phyloP scores from a whole-genome alignment of 2,797 vertebrate species.

The Notamacropus eugenii region DNA sequence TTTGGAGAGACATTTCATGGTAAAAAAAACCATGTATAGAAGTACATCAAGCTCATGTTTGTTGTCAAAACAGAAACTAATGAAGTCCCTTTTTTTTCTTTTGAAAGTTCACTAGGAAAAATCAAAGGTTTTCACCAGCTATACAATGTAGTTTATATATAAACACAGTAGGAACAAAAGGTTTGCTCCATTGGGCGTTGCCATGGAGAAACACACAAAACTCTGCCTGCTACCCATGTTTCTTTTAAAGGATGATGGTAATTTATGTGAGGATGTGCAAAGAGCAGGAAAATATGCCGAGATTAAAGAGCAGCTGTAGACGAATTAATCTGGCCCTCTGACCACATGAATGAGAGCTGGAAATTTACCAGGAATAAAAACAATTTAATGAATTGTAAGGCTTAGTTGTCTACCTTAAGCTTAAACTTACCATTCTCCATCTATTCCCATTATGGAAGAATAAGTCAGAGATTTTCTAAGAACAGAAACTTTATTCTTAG shows the following conservation, averaged over 20 bases:
- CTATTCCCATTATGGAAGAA: neutral
- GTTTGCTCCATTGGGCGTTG: constrained; percentile 49
- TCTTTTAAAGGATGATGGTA: constrained; percentile 67
- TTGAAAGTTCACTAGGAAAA: constrained; percentile 22
- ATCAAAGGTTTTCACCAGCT: constrained; percentile 42
- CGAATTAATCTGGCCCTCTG: constrained; percentile 63
- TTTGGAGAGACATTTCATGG: constrained; percentile 23
- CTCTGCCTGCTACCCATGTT: constrained; percentile 62
- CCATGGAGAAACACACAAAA: constrained; percentile 57
- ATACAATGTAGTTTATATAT: constrained; percentile 60
- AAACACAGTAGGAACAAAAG: constrained; percentile 68
- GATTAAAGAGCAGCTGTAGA: constrained; percentile 69
- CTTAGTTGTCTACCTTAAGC: neutral
- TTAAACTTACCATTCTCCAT: constrained; percentile 10
- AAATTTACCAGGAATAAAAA: constrained; percentile 59
- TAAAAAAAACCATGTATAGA: constrained; percentile 19
- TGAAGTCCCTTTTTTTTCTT: neutral
- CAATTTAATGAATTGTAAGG: constrained; percentile 45
- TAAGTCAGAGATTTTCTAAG: neutral
- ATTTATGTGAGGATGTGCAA: constrained; percentile 64
- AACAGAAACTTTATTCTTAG: neutral
- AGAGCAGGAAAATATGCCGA: constrained; percentile 71
- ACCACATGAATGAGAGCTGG: constrained; percentile 42
- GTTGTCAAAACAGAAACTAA: constrained; percentile 44
- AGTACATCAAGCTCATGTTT: constrained; percentile 15